Percentiles rank a stretch among this genome's conserved stretches.
These are phyloP conservation scores for Drosophila arizonae DNA, from an alignment of 1,140 invertebrate species.

Conservation along the genomic window DNA sequence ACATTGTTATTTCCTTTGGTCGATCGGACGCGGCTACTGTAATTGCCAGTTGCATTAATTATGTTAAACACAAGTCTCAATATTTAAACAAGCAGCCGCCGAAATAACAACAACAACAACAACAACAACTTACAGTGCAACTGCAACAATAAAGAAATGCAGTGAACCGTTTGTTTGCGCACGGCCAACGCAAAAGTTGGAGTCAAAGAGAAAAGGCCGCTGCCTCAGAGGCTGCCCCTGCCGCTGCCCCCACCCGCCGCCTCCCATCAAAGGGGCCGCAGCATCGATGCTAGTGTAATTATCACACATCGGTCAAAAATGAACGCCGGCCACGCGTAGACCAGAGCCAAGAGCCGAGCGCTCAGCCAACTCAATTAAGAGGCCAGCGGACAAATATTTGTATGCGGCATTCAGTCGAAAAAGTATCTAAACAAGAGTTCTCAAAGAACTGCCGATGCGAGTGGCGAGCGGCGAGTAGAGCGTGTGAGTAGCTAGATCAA, in stretches of 20 bases:
- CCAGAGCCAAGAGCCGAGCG: conserved; percentile 17
- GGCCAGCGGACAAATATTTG: conserved; percentile 70
- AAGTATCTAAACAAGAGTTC: conserved; percentile 71
- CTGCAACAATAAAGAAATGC: conserved; percentile 36
- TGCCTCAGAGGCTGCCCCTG: conserved; percentile 15
- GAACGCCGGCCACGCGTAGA: conserved; percentile 69
- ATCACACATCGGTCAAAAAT: conserved; percentile 80
- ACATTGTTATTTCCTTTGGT: conserved; percentile 16
- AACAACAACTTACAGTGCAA: background rate
- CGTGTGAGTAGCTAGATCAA: conserved; percentile 45
- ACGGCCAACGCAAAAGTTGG: conserved; percentile 58
- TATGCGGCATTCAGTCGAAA: conserved; percentile 77
- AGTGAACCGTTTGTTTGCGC: conserved; percentile 76
- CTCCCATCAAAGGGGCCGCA: conserved; percentile 68
- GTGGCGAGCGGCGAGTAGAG: conserved; percentile 27
- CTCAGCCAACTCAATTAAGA: conserved; percentile 75
- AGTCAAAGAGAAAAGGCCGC: conserved; percentile 54
- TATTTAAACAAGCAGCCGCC: conserved; percentile 70
- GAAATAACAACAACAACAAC: conserved; percentile 31
- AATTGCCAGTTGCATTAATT: conserved; percentile 77
- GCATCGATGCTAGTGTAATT: conserved; percentile 64
- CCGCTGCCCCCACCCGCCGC: background rate
- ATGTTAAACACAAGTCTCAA: conserved; percentile 76
- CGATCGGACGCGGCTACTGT: conserved; percentile 50
- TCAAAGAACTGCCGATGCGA: conserved; percentile 56